Base-by-base conservation (phyloP, 2,888 invertebrate species). In the Cynaeus angustus region DNA sequence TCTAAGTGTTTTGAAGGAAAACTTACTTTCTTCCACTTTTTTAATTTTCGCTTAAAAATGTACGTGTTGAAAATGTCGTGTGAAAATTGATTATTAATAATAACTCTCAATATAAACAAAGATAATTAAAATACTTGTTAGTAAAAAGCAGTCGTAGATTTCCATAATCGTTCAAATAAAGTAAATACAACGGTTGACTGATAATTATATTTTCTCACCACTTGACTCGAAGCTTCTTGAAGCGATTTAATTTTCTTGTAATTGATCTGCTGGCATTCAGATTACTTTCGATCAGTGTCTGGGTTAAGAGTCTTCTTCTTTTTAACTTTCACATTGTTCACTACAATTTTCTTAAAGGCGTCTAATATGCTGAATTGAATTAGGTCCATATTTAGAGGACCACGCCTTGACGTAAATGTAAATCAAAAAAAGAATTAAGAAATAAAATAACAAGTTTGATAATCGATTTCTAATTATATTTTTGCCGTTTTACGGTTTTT, bases 271-370 rank as follows among this genome's bases (percentile, higher is more conserved):
- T 46, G 46, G 9, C 46, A 46, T 46, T 46, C 0, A 46, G 5
- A 50, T 50, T n/a, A 50, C 50, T 28, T 50, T 30, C 50, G 30
- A 50, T 50, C 28, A 50, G 10, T 50, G 50, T 50, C 50, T 50
- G 50, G 30, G 30, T 50, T 50, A 16, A 48, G 26, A 48, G 48
- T 21, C 26, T 21, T 48, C 26, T 21, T 48, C 43, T 43, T 43
- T 43, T 43, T 26, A 50, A 30, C 50, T 50, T 50, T 50, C 50
- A 50, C 50, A 9, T 28, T 12, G n/a, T 7, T 21, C 14, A 21
- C 48, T n/a, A 48, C 8, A 3, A 50, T 50, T 28, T 12, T 12
- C 50, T 28, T 28, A 28, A 50, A 50, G n/a, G 28, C 1, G 12
- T 10, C 50, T 12, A 41, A 38, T 26, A 4, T 50, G 21, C n/a